phyloP scores from a whole-genome alignment of 2,797 vertebrate genomes.

The Carcharodon carcharias region DNA sequence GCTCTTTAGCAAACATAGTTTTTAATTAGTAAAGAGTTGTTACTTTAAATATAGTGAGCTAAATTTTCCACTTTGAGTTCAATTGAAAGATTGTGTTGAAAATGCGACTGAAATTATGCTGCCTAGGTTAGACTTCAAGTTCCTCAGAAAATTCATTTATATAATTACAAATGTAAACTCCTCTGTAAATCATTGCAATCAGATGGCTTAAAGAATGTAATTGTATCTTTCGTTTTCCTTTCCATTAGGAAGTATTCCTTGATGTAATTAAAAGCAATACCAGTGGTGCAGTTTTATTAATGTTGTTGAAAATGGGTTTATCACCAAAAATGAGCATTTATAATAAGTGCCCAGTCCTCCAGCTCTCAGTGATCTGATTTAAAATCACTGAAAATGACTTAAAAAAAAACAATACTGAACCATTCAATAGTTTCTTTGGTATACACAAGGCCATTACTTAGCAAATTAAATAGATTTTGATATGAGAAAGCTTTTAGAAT shows the following conservation, averaged over 20 bases:
- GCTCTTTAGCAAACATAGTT: neutral
- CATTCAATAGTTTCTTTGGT: neutral
- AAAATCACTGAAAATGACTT: neutral
- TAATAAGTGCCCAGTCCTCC: neutral
- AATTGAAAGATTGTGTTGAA: too few relatives aligned
- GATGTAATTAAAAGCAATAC: neutral
- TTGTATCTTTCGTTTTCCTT: neutral
- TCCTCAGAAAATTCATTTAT: too few relatives aligned
- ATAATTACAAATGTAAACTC: neutral
- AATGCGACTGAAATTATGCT: too few relatives aligned
- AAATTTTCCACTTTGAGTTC: too few relatives aligned
- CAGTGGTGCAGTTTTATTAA: neutral
- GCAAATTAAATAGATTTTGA: neutral
- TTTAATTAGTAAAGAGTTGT: neutral
- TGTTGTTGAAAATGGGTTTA: neutral
- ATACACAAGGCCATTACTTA: neutral
- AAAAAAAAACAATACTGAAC: neutral
- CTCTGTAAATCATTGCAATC: neutral
- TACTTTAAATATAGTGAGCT: too few relatives aligned
- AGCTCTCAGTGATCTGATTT: neutral
- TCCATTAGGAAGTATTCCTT: neutral
- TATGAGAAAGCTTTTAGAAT: neutral
- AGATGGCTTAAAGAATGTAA: neutral
- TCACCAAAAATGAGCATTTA: neutral
- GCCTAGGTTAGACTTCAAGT: neutral